phyloP scores from a whole-genome alignment of 2,797 vertebrate species.

The Malurus leucopterus region DNA sequence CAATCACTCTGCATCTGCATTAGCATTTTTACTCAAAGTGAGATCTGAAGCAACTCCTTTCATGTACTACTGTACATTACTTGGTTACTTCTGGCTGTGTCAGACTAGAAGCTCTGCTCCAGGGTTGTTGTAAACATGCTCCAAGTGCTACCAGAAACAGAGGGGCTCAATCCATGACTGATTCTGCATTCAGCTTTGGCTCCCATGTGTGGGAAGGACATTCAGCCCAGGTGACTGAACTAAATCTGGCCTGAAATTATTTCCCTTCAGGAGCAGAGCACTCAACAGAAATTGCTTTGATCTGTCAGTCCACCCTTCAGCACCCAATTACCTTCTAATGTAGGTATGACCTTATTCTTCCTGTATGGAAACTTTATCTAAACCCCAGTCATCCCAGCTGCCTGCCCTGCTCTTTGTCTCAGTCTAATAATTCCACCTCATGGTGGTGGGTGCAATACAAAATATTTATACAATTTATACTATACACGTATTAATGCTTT shows the following conservation, averaged over 20 bases:
- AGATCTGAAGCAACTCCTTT: background rate
- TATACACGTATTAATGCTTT: background rate
- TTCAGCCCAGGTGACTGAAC: background rate
- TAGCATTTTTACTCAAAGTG: background rate
- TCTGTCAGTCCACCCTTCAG: background rate
- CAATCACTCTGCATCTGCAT: background rate
- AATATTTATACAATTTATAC: background rate
- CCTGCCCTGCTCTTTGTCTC: background rate
- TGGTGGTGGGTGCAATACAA: background rate
- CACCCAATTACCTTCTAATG: background rate
- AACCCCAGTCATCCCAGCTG: background rate
- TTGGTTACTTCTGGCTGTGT: background rate
- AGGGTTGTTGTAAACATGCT: background rate
- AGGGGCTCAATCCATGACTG: background rate
- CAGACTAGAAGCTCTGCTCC: background rate
- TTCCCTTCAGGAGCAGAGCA: background rate
- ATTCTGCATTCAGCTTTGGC: background rate
- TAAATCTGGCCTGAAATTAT: background rate
- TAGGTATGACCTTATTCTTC: background rate
- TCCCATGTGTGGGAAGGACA: background rate
- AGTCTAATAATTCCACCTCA: background rate
- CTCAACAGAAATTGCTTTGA: background rate
- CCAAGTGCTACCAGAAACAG: background rate
- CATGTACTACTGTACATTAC: background rate
- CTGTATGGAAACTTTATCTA: background rate